Base-by-base conservation (phyloP, 2,797 vertebrate genomes). In the Poecilia wingei region DNA sequence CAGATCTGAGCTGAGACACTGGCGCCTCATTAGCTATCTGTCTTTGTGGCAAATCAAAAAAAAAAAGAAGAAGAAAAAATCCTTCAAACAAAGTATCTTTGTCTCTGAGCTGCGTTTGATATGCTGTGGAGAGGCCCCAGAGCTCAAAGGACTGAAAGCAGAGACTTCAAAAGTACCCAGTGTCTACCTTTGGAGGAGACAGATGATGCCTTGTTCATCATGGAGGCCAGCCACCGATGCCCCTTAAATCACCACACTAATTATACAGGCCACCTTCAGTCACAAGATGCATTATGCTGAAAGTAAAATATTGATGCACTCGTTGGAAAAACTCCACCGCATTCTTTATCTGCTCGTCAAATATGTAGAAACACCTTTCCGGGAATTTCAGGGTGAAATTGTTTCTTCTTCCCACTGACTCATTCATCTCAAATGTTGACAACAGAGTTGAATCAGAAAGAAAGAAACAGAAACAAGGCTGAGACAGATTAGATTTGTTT, bases 11-110 rank as follows among this genome's bases (percentile, higher is more conserved):
- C 78, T 59, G 10, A 68, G 75, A 86, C 74, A 79, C 84, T 53
- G 68, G 79, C 84, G 87, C 84, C 87, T 93, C 89, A 91, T 94
- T 93, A 93, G 87, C 82, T 84, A 88, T 88, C 86, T 83, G 79
- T 87, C 88, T 90, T 68, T 86, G 81, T 74, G 57, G 77, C 84
- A 59, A 49, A 53, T 53, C 20, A 25, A 25, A 53, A 3, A 49
- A 22, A 57, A n/a, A n/a, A n/a, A n/a, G n/a, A n/a, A n/a, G n/a
- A 75, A 41, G 2, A 80, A 72, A 59, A 36, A 72, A 77, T 31
- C 36, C 64, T 41, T 43, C 57, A 70, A 81, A 93, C 92, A 94
- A 87, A 86, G 85, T 74, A 22, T 64, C 91, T 94, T 94, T 94
- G 94, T 94, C 79, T 88, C 70, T 53, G 81, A 74, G 78, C 75